phyloP scores from a whole-genome alignment of 2,888 invertebrate genomes.

The Caenorhabditis angaria region DNA sequence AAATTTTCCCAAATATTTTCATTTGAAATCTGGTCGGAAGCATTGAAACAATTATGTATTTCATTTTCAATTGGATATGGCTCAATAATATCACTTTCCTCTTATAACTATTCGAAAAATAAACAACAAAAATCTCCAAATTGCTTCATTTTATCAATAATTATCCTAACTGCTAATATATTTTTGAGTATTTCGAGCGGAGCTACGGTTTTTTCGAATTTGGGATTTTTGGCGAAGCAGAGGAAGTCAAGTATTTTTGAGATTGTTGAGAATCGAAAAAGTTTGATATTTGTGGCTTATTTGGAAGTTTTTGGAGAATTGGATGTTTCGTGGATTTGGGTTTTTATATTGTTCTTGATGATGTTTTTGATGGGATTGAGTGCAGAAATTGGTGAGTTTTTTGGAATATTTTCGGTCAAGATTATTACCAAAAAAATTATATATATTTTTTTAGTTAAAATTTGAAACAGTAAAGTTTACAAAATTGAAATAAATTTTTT shows the following conservation, averaged over 20 bases:
- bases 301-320: conserved; percentile 72
- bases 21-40: conserved; percentile 60
- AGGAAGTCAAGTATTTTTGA: conserved; percentile 26
- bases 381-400: conserved; percentile 30
- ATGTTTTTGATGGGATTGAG: conserved; percentile 72
- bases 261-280: conserved; percentile 67
- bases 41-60: conserved; percentile 65
- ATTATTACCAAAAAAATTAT: too few species aligned
- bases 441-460: too few species aligned
- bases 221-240: conserved; percentile 53
- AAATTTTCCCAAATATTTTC: conserved; percentile 51
- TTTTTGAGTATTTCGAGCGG: conserved; percentile 56
- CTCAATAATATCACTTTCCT: conserved; percentile 59
- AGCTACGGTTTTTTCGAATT: conserved; percentile 51
- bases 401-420: too few species aligned
- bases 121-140: conserved; percentile 57
- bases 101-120: too few species aligned
- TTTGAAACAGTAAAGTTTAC: too few species aligned
- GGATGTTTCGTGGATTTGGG: conserved; percentile 72
- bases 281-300: conserved; percentile 73
- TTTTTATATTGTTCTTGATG: conserved; percentile 73
- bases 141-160: conserved; percentile 59
- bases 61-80: conserved; percentile 65
- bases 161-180: conserved; percentile 60
- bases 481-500: not conserved